Conservation (phyloP, 2,113 vertebrate genomes). For the Pseudorasbora parva region DNA sequence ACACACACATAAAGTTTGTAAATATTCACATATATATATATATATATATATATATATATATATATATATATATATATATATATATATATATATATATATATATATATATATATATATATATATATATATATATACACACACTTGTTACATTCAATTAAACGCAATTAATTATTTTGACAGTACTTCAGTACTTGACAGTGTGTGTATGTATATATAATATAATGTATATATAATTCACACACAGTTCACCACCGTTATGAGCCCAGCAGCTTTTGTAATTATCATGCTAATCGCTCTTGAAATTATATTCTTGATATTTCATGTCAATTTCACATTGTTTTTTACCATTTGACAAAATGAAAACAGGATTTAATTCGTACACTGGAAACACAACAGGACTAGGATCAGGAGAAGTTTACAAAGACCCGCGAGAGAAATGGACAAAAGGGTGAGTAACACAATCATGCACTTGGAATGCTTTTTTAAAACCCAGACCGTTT, state of each 20-base stretch:
- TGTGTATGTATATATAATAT: too few relatives aligned
- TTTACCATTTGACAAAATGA: conserved; percentile 58
- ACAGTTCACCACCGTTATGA: not conserved
- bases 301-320: conserved; percentile 42
- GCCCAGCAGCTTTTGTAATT: conserved; percentile 67
- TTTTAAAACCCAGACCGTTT: not conserved
- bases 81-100: too few relatives aligned
- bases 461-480: not conserved
- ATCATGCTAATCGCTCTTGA: conserved; percentile 3
- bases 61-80: too few relatives aligned
- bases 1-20: too few relatives aligned
- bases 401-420: conserved; percentile 84
- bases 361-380: conserved; percentile 89
- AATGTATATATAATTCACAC: too few relatives aligned
- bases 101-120: too few relatives aligned
- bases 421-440: conserved; percentile 87
- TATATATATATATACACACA: too few relatives aligned
- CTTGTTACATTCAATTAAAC: too few relatives aligned
- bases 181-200: too few relatives aligned
- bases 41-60: too few relatives aligned
- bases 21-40: too few relatives aligned
- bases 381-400: conserved; percentile 85
- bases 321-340: conserved; percentile 41
- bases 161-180: too few relatives aligned
- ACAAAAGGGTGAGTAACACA: conserved; percentile 83